Percentiles rank a stretch among this genome's conserved stretches.
These are phyloP conservation scores for Isaurus tuberculatus DNA, from an alignment of 92 coral and sea anemone genomes.

Conservation along the genomic window DNA sequence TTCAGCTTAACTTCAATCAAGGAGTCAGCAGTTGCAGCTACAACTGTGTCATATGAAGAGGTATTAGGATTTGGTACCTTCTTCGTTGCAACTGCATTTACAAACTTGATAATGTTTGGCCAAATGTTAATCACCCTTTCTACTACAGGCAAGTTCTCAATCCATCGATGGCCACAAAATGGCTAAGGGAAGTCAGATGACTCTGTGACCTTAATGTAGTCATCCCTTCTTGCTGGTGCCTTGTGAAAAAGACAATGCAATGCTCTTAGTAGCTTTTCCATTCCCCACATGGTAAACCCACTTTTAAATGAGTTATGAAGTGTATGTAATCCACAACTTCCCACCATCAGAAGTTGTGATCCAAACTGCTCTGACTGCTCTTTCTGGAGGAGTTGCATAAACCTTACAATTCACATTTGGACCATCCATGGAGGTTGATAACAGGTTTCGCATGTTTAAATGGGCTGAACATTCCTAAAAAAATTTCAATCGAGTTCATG, in stretches of 20 bases:
- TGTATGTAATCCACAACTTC: conserved; percentile 29
- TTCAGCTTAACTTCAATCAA: background rate
- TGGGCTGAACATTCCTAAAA: conserved; percentile 17
- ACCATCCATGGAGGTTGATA: conserved; percentile 26
- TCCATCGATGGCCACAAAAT: conserved; percentile 35
- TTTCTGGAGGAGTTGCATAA: conserved; percentile 23
- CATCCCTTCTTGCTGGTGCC: conserved; percentile 37
- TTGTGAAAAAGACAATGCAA: conserved; percentile 15
- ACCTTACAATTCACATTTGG: conserved; percentile 31
- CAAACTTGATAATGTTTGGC: conserved; percentile 16
- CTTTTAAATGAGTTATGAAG: conserved; percentile 26
- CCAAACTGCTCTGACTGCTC: conserved; percentile 27
- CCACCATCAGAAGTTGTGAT: conserved; percentile 23
- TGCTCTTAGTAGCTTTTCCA: conserved; percentile 13
- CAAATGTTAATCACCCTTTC: conserved; percentile 19
- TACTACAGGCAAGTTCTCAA: conserved; percentile 37
- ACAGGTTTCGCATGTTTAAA: conserved; percentile 12
- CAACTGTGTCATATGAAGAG: conserved; percentile 18
- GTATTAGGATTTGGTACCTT: background rate
- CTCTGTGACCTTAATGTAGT: conserved; percentile 10
- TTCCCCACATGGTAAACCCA: conserved; percentile 35
- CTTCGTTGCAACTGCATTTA: conserved; percentile 24
- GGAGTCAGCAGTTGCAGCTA: conserved; percentile 10
- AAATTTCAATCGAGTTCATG: conserved; percentile 30
- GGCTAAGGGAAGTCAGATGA: conserved; percentile 4